Conservation (phyloP, 2,113 vertebrate species). For the Peromyscus maniculatus region DNA sequence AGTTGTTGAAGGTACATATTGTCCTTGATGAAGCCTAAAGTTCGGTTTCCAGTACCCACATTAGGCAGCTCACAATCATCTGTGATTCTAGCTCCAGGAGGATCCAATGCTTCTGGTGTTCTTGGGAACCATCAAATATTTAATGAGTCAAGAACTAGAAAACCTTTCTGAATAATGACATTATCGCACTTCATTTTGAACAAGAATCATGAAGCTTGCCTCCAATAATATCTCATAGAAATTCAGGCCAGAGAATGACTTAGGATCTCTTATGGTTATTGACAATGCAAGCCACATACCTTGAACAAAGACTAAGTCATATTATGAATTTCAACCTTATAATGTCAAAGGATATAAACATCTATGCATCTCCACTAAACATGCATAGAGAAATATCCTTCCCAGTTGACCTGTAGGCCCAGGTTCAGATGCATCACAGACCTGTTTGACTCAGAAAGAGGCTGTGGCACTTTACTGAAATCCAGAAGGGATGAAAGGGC, state of each 20-base stretch:
- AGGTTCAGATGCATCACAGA: constrained; percentile 24
- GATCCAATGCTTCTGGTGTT: no score
- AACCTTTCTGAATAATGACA: neutral
- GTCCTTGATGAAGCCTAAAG: neutral
- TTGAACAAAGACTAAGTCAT: constrained; percentile 39
- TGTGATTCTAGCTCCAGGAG: neutral
- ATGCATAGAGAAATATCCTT: neutral
- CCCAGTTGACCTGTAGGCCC: neutral
- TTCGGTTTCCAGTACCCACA: neutral
- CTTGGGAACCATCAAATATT: neutral
- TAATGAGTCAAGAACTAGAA: neutral
- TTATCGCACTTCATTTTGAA: constrained; percentile 35
- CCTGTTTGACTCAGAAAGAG: constrained; percentile 24
- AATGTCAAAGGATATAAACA: constrained; percentile 21
- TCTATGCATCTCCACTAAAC: neutral
- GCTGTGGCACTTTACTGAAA: constrained; percentile 46
- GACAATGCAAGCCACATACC: constrained; percentile 22
- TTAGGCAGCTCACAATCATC: neutral
- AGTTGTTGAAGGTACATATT: neutral
- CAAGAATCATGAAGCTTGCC: neutral
- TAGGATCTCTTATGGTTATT: constrained; percentile 45
- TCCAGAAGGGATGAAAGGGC: neutral
- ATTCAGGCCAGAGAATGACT: constrained; percentile 60
- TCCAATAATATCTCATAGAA: constrained; percentile 56
- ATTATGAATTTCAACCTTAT: neutral